phyloP scores from a whole-genome alignment of 2,797 vertebrate species.

The Mus spretus region DNA sequence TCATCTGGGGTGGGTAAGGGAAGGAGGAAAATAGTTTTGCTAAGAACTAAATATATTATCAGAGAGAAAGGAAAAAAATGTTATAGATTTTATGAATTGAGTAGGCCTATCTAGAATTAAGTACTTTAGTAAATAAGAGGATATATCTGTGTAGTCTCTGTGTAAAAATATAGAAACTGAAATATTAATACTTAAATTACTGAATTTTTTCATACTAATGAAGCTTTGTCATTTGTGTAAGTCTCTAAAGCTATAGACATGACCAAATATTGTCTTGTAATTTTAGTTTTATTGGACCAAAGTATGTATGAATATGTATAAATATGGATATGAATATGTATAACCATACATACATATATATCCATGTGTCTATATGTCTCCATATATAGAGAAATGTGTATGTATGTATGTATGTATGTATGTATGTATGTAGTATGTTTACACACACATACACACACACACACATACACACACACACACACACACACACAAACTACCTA shows the following conservation, averaged over 20 bases:
- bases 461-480: too few relatives aligned
- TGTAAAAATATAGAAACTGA: not conserved
- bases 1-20: too few relatives aligned
- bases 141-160: not conserved
- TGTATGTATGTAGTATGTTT: too few relatives aligned
- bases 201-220: not conserved
- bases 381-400: not conserved
- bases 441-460: not conserved
- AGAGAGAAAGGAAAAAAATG: slow-evolving; percentile 5
- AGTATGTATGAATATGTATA: not conserved
- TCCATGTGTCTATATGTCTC: not conserved
- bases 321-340: not conserved
- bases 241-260: not conserved
- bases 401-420: not conserved
- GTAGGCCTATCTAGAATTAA: not conserved
- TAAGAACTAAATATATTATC: not conserved
- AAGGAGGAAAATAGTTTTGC: not conserved
- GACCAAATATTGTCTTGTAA: not conserved
- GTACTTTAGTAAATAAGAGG: not conserved
- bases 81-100: not conserved
- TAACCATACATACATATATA: not conserved
- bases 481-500: not conserved
- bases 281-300: not conserved
- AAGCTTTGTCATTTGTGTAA: slow-evolving; percentile 21
- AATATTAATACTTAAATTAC: not conserved